phyloP scores from a whole-genome alignment of 1,140 invertebrate species.

The Vollenhovia emeryi region DNA sequence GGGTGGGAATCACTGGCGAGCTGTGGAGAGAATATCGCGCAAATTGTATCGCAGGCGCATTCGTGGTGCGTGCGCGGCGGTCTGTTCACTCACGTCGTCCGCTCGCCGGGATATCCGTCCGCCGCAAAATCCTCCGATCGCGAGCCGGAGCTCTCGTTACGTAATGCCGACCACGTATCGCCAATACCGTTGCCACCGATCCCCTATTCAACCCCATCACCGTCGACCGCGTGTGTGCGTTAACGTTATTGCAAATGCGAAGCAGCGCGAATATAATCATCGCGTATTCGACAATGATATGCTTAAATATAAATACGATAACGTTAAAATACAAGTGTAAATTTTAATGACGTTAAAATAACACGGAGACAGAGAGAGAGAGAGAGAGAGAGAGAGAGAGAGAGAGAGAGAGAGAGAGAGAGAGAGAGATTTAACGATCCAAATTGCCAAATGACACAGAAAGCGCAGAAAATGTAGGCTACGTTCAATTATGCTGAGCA shows the following conservation, averaged over 20 bases:
- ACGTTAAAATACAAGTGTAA: background rate
- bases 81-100: conserved; percentile 7
- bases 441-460: background rate
- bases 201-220: conserved; percentile 20
- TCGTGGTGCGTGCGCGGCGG: conserved; percentile 37
- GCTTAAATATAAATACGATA: background rate
- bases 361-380: too few species aligned
- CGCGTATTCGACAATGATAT: background rate
- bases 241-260: background rate
- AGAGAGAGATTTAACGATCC: background rate
- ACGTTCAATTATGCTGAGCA: background rate
- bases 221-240: background rate
- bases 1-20: conserved; percentile 8
- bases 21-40: conserved; percentile 30
- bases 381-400: too few species aligned
- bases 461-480: background rate
- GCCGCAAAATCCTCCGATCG: conserved; percentile 51
- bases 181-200: conserved; percentile 54
- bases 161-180: conserved; percentile 61
- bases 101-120: background rate
- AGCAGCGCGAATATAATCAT: background rate
- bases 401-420: too few species aligned
- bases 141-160: conserved; percentile 12
- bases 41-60: conserved; percentile 46
- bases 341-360: background rate